Base-by-base conservation (phyloP, 2,888 invertebrate genomes). In the Phaedon cochleariae region DNA sequence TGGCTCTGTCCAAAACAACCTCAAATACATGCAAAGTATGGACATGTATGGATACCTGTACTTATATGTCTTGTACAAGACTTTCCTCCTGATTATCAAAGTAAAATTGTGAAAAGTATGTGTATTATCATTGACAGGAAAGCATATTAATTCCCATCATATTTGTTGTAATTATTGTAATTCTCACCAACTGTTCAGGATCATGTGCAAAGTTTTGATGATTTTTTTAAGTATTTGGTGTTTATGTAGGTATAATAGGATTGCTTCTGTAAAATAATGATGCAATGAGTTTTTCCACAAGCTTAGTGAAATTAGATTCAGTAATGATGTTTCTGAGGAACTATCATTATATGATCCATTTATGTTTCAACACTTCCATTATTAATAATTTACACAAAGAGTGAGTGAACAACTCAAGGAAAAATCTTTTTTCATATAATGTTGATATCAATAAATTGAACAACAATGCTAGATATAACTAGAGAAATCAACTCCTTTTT, bases 231-330 rank as follows among this genome's bases (percentile, higher is more conserved):
- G 55, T 78, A 52, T 65, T 80, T 45, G 73, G 76, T 15, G 61
- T 74, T 4, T 78, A 77, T 58, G 71, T 78, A 46, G 65, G 66
- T 41, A 70, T 80, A 31, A 49, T 79, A 20, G 68, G 65, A 54
- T 62, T 73, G 0, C 78, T 78, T 69, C 61, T 77, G 20, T 69
- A 71, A 55, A 69, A 52, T 26, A 73, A 62, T 59, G 76, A 78
- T 61, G 76, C 75, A 59, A n/a, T n/a, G 80, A 80, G 62, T 81
- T 80, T 65, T 68, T 70, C 45, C 69, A 68, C 29, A 74, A 66
- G 48, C 62, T 81, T 54, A 12, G 64, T 7, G 75, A 77, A 53
- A 64, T 73, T 7, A 80, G 80, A 12, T 81, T 79, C 68, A 68
- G 75, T n/a, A 64, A 67, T 41, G 71, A 72, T n/a, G 80, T 81